These are phyloP conservation scores for Dioctria rufipes DNA, from an alignment of 2,888 invertebrate genomes.

Conservation along the genomic window DNA sequence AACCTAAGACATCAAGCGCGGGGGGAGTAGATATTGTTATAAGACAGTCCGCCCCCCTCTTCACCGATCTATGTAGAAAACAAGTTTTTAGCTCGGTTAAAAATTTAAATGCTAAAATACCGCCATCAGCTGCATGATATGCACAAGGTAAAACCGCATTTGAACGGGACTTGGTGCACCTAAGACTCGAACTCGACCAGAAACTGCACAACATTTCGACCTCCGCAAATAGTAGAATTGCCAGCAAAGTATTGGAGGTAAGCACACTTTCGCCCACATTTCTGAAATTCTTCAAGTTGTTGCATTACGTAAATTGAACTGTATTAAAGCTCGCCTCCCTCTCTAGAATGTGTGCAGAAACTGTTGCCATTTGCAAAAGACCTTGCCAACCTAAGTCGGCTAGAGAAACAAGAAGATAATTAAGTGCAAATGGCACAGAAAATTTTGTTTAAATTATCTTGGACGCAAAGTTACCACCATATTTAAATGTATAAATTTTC, in stretches of 20 bases:
- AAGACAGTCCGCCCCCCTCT: neutral
- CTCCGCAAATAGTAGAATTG: slow-evolving; percentile 18
- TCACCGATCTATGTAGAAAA: neutral
- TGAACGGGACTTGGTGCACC: neutral
- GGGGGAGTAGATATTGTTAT: neutral
- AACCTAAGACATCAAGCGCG: neutral
- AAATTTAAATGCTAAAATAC: slow-evolving; percentile 10
- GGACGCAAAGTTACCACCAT: neutral
- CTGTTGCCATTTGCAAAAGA: slow-evolving; percentile 17
- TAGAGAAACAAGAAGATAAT: neutral
- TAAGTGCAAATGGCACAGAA: slow-evolving; percentile 12
- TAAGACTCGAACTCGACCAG: neutral
- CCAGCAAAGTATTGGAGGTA: neutral
- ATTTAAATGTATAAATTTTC: neutral
- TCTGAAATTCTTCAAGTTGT: slow-evolving; percentile 27
- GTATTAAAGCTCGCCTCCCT: neutral
- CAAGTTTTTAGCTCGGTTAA: neutral
- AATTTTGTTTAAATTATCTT: neutral
- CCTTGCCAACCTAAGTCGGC: slow-evolving; percentile 3
- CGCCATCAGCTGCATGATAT: slow-evolving; percentile 10
- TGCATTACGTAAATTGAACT: slow-evolving; percentile 33
- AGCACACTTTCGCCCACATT: slow-evolving; percentile 42
- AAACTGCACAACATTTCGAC: slow-evolving; percentile 6
- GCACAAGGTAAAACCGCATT: slow-evolving; percentile 7
- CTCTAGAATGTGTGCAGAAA: neutral